Conservation (phyloP, 2,797 vertebrate genomes). For the Podarcis siculus region DNA sequence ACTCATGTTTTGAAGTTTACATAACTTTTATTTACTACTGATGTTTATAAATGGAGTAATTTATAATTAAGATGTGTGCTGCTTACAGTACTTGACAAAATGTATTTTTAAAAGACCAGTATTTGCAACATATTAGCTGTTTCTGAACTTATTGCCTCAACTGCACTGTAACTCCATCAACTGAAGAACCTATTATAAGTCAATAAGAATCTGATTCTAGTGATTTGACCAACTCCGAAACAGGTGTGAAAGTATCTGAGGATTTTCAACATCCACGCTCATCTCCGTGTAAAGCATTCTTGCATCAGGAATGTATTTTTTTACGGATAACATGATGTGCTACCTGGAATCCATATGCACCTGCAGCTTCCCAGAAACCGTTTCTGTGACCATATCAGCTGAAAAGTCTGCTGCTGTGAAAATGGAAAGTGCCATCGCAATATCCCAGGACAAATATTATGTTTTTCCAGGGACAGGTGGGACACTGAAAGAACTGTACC, state of each 20-base stretch:
- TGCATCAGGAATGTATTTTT: background rate
- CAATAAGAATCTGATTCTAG: background rate
- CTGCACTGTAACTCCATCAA: background rate
- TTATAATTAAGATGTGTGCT: background rate
- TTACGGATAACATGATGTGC: background rate
- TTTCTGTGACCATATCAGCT: too few relatives aligned
- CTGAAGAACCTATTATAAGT: too few relatives aligned
- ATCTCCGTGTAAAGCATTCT: background rate
- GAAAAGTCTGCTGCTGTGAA: background rate
- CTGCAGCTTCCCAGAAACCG: background rate
- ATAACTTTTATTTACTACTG: background rate
- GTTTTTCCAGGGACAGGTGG: background rate
- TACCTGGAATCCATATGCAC: background rate
- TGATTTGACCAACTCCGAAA: background rate
- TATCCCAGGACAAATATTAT: background rate
- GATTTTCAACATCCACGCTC: too few relatives aligned
- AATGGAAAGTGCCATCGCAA: background rate
- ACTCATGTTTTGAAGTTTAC: background rate
- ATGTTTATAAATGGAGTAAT: background rate
- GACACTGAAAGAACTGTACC: background rate
- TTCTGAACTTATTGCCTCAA: background rate
- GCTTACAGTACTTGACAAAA: too few relatives aligned
- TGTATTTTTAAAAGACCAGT: too few relatives aligned
- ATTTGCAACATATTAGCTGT: too few relatives aligned
- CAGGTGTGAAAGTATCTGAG: too few relatives aligned